Conservation (phyloP, 2,797 vertebrate genomes). For the Rhyacichthys aspro region DNA sequence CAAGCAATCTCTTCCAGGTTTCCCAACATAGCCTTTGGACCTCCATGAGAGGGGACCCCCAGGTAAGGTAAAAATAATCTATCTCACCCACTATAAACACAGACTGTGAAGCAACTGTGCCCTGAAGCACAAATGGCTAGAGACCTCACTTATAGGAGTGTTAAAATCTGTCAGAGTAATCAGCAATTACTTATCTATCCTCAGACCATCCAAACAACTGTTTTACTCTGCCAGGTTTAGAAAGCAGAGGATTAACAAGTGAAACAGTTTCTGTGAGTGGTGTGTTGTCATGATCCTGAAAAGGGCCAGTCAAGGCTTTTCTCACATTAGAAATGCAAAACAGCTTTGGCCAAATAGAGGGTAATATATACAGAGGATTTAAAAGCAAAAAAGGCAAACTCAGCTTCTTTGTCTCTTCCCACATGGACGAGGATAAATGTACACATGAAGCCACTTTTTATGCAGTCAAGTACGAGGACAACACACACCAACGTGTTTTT, state of each 20-base stretch:
- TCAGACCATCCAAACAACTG: constrained; percentile 41
- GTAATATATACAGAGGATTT: constrained; percentile 68
- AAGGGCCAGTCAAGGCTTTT: constrained; percentile 58
- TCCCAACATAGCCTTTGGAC: constrained; percentile 33
- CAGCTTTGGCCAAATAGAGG: constrained; percentile 58
- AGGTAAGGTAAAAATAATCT: constrained; percentile 16
- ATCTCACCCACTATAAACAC: constrained; percentile 34
- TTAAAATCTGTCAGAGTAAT: constrained; percentile 37
- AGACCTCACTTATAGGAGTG: constrained; percentile 29
- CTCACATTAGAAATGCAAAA: constrained; percentile 68
- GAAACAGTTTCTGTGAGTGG: constrained; percentile 56
- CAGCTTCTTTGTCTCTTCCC: constrained; percentile 45
- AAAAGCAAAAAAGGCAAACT: constrained; percentile 61
- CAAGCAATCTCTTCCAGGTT: constrained; percentile 32
- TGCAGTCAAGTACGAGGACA: constrained; percentile 49
- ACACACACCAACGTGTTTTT: constrained; percentile 46
- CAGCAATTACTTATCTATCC: constrained; percentile 41
- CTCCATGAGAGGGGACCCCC: constrained; percentile 34
- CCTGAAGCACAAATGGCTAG: constrained; percentile 37
- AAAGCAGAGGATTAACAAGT: constrained; percentile 56
- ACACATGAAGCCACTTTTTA: constrained; percentile 48
- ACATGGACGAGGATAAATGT: constrained; percentile 51
- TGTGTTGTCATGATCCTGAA: constrained; percentile 46
- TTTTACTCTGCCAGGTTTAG: constrained; percentile 31
- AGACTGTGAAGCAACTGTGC: constrained; percentile 9